A percentile compares a stretch with the other conserved stretches of the same genome.
Evolutionary conservation across 2,888 invertebrate genomes (phyloP).

Genomic region (Tenthredo mesomela): DNA sequence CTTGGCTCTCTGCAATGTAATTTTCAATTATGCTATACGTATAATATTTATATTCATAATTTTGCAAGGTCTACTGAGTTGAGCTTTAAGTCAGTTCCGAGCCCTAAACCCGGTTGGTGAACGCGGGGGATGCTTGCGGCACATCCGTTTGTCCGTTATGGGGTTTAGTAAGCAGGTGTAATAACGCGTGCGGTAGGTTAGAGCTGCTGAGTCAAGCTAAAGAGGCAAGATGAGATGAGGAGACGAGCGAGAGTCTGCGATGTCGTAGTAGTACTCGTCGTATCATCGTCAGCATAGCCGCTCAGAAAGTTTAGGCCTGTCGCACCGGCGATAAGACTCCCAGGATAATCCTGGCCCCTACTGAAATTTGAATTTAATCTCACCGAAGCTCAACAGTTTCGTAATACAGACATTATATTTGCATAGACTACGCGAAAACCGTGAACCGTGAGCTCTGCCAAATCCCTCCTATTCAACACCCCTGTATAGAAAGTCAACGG

Average conservation of each 20-base stretch:
- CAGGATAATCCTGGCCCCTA: constrained; percentile 47
- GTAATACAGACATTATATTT: constrained; percentile 52
- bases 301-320: constrained; percentile 49
- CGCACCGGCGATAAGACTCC: constrained; percentile 49
- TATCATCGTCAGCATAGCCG: constrained; percentile 32
- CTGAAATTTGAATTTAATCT: constrained; percentile 53
- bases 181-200: constrained; percentile 11
- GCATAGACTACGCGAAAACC: constrained; percentile 34
- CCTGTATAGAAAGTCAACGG: constrained; percentile 5
- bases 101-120: neutral
- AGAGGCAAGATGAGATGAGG: neutral
- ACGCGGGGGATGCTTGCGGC: neutral
- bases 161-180: constrained; percentile 28
- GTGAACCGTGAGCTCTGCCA: neutral
- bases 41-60: constrained; percentile 36
- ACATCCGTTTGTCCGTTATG: constrained; percentile 26
- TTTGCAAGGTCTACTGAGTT: neutral
- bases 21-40: constrained; percentile 29
- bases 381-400: constrained; percentile 51
- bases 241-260: neutral
- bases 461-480: neutral
- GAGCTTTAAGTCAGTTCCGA: constrained; percentile 23
- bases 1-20: neutral
- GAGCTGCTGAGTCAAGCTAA: neutral
- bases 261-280: neutral